Percentiles rank a stretch among this genome's conserved stretches.
Evolutionary conservation across 2,888 invertebrate genomes (phyloP).

Genomic region (Zaprionus obscuricornis): DNA sequence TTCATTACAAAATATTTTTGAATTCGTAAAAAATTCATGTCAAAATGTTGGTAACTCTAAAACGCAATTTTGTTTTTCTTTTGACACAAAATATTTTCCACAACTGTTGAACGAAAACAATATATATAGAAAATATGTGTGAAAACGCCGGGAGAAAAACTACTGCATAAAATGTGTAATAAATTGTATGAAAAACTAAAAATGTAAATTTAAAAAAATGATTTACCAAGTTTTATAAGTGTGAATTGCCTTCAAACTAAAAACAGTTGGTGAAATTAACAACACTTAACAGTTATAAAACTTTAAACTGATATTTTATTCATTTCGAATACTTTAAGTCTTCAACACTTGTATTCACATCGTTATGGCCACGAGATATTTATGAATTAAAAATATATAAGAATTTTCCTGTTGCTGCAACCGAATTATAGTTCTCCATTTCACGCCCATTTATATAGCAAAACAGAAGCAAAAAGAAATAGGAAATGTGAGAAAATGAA

Average conservation of each 20-base stretch:
- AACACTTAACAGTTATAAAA: background rate
- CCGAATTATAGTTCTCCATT: conserved; percentile 1
- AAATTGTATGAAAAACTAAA: background rate
- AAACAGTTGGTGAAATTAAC: background rate
- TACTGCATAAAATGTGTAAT: background rate
- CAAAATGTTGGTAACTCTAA: too few relatives aligned
- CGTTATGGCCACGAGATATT: too few relatives aligned
- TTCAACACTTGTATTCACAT: conserved; percentile 12
- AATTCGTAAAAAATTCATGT: too few relatives aligned
- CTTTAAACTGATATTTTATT: background rate
- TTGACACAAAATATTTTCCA: conserved; percentile 20
- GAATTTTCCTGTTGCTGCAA: conserved; percentile 35
- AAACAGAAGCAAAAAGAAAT: background rate
- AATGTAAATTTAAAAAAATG: background rate
- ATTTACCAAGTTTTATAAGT: background rate
- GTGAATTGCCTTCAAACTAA: too few relatives aligned
- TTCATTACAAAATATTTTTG: background rate
- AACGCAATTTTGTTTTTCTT: conserved; percentile 29
- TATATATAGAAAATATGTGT: background rate
- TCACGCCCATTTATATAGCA: conserved; percentile 7
- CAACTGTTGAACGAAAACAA: background rate
- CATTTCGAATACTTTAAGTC: background rate
- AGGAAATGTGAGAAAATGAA: conserved; percentile 37
- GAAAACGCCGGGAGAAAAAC: background rate
- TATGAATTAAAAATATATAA: conserved; percentile 55